These are phyloP conservation scores for Serripes groenlandicus DNA, from an alignment of 2,888 invertebrate species.

Conservation along the genomic window DNA sequence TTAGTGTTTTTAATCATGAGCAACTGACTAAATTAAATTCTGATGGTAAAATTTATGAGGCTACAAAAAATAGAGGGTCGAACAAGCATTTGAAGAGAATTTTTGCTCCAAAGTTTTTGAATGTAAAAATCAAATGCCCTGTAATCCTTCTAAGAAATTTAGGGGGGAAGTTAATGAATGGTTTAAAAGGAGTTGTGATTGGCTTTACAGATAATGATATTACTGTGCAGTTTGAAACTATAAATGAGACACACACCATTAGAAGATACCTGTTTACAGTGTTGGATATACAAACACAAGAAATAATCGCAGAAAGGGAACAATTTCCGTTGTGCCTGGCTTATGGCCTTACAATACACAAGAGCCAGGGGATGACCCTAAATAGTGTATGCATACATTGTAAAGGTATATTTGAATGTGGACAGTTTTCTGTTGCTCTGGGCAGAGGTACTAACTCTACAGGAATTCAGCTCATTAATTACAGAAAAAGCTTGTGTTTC, in stretches of 20 bases:
- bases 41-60: conserved; percentile 19
- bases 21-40: background rate
- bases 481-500: conserved; percentile 33
- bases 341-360: conserved; percentile 49
- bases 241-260: conserved; percentile 5
- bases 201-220: conserved; percentile 10
- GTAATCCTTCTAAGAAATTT: conserved; percentile 53
- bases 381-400: conserved; percentile 35
- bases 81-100: conserved; percentile 42
- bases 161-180: conserved; percentile 55
- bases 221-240: background rate
- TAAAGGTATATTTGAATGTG: conserved; percentile 37
- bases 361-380: conserved; percentile 51
- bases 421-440: conserved; percentile 46
- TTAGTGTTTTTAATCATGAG: conserved; percentile 34
- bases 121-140: conserved; percentile 45
- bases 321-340: conserved; percentile 44
- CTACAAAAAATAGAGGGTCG: conserved; percentile 28
- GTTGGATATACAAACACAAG: conserved; percentile 18
- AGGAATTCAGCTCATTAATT: conserved; percentile 24
- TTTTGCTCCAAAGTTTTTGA: conserved; percentile 39
- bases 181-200: conserved; percentile 22
- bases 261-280: conserved; percentile 28
- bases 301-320: conserved; percentile 38
- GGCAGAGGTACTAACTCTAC: conserved; percentile 21